Conservation (phyloP, 2,797 vertebrate genomes). For the Dromococcyx pavoninus region DNA sequence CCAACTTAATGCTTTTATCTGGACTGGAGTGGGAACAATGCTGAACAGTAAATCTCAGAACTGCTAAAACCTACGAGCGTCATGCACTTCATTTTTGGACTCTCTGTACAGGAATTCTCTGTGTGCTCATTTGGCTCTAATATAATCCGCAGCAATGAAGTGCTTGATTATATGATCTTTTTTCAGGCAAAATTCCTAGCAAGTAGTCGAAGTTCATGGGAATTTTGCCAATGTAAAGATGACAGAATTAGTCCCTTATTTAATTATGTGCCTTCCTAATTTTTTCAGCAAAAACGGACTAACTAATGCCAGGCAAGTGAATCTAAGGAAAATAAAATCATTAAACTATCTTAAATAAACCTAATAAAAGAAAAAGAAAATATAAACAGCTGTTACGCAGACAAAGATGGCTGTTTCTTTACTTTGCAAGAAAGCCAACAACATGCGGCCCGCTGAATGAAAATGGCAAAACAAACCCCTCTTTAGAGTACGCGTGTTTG, state of each 20-base stretch:
- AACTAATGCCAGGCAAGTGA: neutral
- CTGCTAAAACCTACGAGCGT: neutral
- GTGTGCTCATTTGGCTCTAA: conserved; percentile 13
- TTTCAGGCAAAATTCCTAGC: conserved; percentile 19
- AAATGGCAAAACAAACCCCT: neutral
- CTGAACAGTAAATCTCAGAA: neutral
- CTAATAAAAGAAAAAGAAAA: neutral
- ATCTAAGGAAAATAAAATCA: neutral
- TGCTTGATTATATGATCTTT: conserved; percentile 25
- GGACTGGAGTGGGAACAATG: neutral
- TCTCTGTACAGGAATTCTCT: neutral
- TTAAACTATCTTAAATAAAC: neutral
- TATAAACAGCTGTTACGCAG: neutral
- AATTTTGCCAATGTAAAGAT: conserved; percentile 31
- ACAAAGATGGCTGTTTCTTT: neutral
- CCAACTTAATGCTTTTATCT: neutral
- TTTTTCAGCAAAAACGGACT: conserved; percentile 4
- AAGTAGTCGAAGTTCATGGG: conserved; percentile 3
- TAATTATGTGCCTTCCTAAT: neutral
- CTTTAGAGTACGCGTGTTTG: neutral
- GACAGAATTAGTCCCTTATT: neutral
- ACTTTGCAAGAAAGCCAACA: neutral
- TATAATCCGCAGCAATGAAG: conserved; percentile 5
- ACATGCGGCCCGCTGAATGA: neutral
- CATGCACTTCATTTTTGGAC: neutral